Evolutionary conservation across 2,797 vertebrate species (phyloP).

Genomic region (Peromyscus eremicus): DNA sequence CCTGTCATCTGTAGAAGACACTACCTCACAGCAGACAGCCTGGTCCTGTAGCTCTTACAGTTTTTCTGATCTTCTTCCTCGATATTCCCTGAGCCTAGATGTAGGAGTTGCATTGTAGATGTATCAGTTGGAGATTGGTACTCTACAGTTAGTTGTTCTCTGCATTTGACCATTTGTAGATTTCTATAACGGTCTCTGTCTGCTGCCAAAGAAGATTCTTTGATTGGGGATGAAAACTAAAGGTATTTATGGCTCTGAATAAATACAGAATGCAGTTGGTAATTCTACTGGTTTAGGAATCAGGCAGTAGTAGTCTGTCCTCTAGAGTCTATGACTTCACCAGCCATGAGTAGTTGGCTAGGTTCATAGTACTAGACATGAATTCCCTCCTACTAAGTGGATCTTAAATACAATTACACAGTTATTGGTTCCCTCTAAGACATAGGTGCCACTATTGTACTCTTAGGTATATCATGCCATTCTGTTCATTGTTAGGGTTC

Average conservation of each 20-base stretch:
- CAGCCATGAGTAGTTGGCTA: not conserved
- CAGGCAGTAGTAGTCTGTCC: not conserved
- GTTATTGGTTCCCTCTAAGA: not conserved
- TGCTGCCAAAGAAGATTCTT: not conserved
- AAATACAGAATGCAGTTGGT: not conserved
- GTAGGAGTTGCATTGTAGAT: not conserved
- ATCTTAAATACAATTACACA: not conserved
- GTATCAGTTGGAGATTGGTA: not conserved
- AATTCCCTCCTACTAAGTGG: not conserved
- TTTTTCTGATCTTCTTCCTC: not conserved
- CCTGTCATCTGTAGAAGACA: not conserved
- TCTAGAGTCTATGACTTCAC: not conserved
- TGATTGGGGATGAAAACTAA: not conserved
- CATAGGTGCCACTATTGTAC: not conserved
- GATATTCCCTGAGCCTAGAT: not conserved
- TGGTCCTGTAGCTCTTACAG: not conserved
- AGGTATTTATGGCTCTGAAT: not conserved
- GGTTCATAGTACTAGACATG: not conserved
- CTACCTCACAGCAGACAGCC: not conserved
- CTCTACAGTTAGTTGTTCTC: not conserved
- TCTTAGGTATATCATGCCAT: not conserved
- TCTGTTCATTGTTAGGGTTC: not conserved
- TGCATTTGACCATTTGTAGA: not conserved
- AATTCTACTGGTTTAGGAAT: not conserved
- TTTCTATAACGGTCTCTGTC: not conserved